Evolutionary conservation across 1,140 invertebrate species (phyloP).

Genomic region (Drosophila tristis): DNA sequence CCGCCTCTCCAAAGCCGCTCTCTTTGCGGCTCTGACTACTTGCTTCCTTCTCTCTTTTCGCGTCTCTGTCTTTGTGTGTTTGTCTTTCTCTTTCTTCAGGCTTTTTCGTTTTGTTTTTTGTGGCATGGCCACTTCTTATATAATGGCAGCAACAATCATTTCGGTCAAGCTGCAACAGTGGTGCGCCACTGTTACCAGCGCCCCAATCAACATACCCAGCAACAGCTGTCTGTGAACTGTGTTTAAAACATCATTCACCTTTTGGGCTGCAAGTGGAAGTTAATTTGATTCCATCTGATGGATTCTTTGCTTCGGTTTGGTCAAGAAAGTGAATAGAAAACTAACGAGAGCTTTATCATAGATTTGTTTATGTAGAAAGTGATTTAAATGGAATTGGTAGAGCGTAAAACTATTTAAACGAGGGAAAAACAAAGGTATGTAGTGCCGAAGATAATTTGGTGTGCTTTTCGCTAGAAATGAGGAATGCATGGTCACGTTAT

Average conservation of each 20-base stretch:
- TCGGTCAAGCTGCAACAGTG: constrained; percentile 70
- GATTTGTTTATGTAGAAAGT: too few species aligned
- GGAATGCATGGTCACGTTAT: too few species aligned
- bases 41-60: constrained; percentile 69
- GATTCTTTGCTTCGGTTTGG: not conserved
- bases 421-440: too few species aligned
- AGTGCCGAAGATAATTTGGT: too few species aligned
- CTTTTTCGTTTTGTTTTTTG: constrained; percentile 42
- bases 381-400: too few species aligned
- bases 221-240: constrained; percentile 52
- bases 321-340: not conserved
- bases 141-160: constrained; percentile 77
- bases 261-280: not conserved
- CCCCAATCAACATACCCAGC: constrained; percentile 22
- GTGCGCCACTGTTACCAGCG: too few species aligned
- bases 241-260: constrained; percentile 61
- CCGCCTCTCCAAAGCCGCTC: constrained; percentile 1
- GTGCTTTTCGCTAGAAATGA: too few species aligned
- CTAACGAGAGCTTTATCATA: too few species aligned
- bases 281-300: not conserved
- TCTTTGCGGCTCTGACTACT: constrained; percentile 17
- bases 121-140: constrained; percentile 81
- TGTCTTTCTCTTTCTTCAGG: constrained; percentile 51
- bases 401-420: too few species aligned
- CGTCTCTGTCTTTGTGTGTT: constrained; percentile 40